Evolutionary conservation across 2,113 vertebrate genomes (phyloP).

Genomic region (Greenwoodochromis staneri): DNA sequence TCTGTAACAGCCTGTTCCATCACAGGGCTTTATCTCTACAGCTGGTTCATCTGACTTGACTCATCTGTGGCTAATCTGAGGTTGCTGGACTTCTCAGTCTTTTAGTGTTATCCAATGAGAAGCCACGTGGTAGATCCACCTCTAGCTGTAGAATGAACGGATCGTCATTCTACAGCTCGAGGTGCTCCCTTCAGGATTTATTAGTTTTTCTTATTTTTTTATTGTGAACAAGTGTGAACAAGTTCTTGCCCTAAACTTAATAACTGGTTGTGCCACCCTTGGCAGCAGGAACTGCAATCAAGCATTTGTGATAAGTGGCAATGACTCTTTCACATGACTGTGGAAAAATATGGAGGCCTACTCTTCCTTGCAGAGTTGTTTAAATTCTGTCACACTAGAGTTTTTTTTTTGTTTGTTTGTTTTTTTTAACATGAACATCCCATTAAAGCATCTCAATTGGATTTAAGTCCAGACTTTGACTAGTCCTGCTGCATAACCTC

Average conservation of each 20-base stretch:
- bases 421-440: not conserved
- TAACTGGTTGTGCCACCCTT: not conserved
- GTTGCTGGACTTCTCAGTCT: slow-evolving; percentile 63
- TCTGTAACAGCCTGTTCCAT: slow-evolving; percentile 83
- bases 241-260: not conserved
- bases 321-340: not conserved
- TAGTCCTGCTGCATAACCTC: not conserved
- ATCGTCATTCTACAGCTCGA: not conserved
- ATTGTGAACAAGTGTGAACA: not conserved
- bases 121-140: slow-evolving; percentile 62
- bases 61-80: slow-evolving; percentile 55
- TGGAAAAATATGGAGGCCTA: not conserved
- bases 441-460: not conserved
- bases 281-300: not conserved
- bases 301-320: not conserved
- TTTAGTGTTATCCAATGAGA: slow-evolving; percentile 58
- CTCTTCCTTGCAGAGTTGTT: not conserved
- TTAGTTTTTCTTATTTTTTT: not conserved
- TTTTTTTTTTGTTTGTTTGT: fast-evolving
- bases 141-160: slow-evolving; percentile 38
- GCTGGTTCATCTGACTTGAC: slow-evolving; percentile 64
- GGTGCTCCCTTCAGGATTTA: not conserved
- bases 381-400: not conserved
- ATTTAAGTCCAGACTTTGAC: not conserved
- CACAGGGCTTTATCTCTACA: slow-evolving; percentile 74